These are phyloP conservation scores for Magallana angulata DNA, from an alignment of 1,140 invertebrate genomes.

Conservation along the genomic window DNA sequence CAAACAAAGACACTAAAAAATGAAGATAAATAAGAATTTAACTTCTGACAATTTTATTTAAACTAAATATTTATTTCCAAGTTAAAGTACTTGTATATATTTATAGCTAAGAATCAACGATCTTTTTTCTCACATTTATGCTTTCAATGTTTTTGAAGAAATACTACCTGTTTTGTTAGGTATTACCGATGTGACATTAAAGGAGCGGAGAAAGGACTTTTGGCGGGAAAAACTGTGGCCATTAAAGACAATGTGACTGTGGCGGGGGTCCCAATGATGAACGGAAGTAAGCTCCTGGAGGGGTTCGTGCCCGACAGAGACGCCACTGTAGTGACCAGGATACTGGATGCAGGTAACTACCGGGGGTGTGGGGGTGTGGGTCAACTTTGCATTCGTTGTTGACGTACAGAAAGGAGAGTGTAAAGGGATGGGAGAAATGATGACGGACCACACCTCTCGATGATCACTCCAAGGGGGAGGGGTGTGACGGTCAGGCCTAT, in stretches of 20 bases:
- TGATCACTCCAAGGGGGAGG: no score
- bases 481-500: no score
- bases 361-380: neutral
- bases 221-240: slow-evolving; percentile 68
- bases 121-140: neutral
- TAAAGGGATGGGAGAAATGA: no score
- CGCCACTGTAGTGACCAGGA: slow-evolving; percentile 71
- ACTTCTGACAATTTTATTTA: no score
- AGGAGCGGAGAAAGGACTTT: slow-evolving; percentile 63
- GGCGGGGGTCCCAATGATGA: slow-evolving; percentile 75
- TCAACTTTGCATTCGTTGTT: no score
- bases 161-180: slow-evolving; percentile 49
- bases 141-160: neutral
- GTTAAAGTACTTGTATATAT: no score
- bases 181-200: slow-evolving; percentile 72
- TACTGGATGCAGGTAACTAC: slow-evolving; percentile 69
- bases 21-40: no score
- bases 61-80: no score
- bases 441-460: no score
- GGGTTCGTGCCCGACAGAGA: slow-evolving; percentile 73
- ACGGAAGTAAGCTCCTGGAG: slow-evolving; percentile 68
- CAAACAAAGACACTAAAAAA: no score
- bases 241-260: slow-evolving; percentile 74
- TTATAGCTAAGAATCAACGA: no score
- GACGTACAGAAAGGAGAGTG: neutral